phyloP scores from a whole-genome alignment of 2,113 vertebrate genomes.

The Gadus macrocephalus region DNA sequence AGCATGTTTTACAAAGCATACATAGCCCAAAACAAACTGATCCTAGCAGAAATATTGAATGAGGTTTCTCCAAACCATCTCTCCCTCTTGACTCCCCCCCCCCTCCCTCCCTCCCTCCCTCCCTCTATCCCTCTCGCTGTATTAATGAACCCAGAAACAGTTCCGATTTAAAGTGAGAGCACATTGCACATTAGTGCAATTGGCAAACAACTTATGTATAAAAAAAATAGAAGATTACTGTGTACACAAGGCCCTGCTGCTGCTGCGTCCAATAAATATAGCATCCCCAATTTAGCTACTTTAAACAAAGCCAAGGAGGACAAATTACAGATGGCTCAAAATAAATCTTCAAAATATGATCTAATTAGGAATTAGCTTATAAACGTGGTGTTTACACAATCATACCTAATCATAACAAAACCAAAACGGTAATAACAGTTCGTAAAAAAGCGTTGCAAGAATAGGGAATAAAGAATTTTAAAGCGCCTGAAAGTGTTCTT shows the following conservation, averaged over 20 bases:
- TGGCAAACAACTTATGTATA: slow-evolving; percentile 32
- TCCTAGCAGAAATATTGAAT: slow-evolving; percentile 48
- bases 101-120: background rate
- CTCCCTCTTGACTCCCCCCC: background rate
- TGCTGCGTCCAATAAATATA: slow-evolving; percentile 21
- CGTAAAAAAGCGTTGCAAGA: too few relatives aligned
- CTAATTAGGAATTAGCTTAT: background rate
- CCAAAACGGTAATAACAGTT: too few relatives aligned
- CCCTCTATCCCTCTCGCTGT: background rate
- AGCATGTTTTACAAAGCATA: slow-evolving; percentile 55
- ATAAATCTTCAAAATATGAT: background rate
- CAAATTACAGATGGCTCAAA: slow-evolving; percentile 7
- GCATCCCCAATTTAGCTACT: slow-evolving; percentile 6
- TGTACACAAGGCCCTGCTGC: slow-evolving; percentile 1
- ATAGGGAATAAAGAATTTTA: too few relatives aligned
- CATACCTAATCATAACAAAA: too few relatives aligned
- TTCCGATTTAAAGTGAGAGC: slow-evolving; percentile 30
- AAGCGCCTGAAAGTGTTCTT: too few relatives aligned
- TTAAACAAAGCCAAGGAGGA: slow-evolving; percentile 4
- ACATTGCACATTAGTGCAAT: slow-evolving; percentile 16
- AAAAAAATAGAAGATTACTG: slow-evolving; percentile 22
- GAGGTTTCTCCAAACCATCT: slow-evolving; percentile 45
- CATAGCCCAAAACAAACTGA: slow-evolving; percentile 56
- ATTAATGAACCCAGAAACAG: slow-evolving; percentile 46
- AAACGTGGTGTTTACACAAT: too few relatives aligned